phyloP scores from a whole-genome alignment of 2,888 invertebrate genomes.

The Tricholauxania praeusta region DNA sequence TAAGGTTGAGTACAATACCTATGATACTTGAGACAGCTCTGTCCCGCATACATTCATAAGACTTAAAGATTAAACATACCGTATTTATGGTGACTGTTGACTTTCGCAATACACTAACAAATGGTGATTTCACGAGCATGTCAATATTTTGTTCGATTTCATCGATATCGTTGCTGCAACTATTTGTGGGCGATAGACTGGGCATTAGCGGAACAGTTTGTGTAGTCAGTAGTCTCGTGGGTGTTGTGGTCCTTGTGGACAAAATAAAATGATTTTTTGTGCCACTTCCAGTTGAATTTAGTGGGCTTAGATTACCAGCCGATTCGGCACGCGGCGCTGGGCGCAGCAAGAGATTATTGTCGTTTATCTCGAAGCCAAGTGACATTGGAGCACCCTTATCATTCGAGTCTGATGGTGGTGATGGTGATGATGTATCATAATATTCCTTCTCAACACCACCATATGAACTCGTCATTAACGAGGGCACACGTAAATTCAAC shows the following conservation, averaged over 20 bases:
- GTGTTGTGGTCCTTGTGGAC: slow-evolving; percentile 22
- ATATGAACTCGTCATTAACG: slow-evolving; percentile 50
- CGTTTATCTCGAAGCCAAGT: slow-evolving; percentile 65
- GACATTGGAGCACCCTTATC: slow-evolving; percentile 54
- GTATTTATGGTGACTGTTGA: slow-evolving; percentile 41
- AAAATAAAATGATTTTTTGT: slow-evolving; percentile 38
- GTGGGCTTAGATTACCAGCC: slow-evolving; percentile 47
- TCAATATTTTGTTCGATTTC: slow-evolving; percentile 66
- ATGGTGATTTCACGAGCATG: slow-evolving; percentile 63
- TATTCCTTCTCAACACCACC: slow-evolving; percentile 40
- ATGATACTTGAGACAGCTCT: too few relatives aligned
- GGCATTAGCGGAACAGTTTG: slow-evolving; percentile 37
- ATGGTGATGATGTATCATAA: slow-evolving; percentile 26
- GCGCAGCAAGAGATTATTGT: slow-evolving; percentile 60
- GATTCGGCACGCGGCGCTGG: slow-evolving; percentile 49
- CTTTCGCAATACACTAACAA: slow-evolving; percentile 62
- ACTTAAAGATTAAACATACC: too few relatives aligned
- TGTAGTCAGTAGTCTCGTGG: slow-evolving; percentile 45
- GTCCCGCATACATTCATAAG: too few relatives aligned
- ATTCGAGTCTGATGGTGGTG: slow-evolving; percentile 40
- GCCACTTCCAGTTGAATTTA: not conserved
- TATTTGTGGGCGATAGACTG: slow-evolving; percentile 41
- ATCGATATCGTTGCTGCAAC: slow-evolving; percentile 54
- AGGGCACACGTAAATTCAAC: slow-evolving; percentile 57
- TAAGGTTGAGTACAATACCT: too few relatives aligned